Conservation (phyloP, 2,113 vertebrate genomes). For the Ceyx cyanopectus region DNA sequence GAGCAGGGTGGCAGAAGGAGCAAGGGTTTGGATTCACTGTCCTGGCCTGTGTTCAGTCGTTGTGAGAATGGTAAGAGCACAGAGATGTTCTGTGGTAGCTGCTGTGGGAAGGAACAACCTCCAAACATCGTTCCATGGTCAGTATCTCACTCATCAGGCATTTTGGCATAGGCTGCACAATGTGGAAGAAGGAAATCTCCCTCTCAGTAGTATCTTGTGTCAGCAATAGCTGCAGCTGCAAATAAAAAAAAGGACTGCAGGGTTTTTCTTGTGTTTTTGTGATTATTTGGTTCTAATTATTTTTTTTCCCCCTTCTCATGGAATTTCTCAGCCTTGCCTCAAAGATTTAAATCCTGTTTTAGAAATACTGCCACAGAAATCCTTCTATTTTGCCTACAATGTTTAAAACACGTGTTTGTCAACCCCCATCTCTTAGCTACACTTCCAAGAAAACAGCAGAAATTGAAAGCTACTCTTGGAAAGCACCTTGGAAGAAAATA, state of each 20-base stretch:
- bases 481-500: not conserved
- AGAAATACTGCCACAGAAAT: not conserved
- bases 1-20: not conserved
- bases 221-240: not conserved
- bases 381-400: not conserved
- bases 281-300: not conserved
- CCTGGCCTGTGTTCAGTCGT: not conserved
- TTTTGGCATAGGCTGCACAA: not conserved
- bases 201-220: not conserved
- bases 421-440: not conserved
- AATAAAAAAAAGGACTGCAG: not conserved
- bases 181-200: not conserved
- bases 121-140: accelerated
- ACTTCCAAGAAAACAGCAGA: not conserved
- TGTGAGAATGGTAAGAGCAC: not conserved
- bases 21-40: not conserved
- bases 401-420: not conserved
- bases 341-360: not conserved
- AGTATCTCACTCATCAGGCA: no score
- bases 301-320: not conserved
- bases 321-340: not conserved
- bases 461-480: not conserved
- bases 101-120: not conserved
- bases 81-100: not conserved
- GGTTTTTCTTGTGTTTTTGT: not conserved